Evolutionary conservation across 2,113 vertebrate genomes (phyloP).

Genomic region (Nymphicus hollandicus): DNA sequence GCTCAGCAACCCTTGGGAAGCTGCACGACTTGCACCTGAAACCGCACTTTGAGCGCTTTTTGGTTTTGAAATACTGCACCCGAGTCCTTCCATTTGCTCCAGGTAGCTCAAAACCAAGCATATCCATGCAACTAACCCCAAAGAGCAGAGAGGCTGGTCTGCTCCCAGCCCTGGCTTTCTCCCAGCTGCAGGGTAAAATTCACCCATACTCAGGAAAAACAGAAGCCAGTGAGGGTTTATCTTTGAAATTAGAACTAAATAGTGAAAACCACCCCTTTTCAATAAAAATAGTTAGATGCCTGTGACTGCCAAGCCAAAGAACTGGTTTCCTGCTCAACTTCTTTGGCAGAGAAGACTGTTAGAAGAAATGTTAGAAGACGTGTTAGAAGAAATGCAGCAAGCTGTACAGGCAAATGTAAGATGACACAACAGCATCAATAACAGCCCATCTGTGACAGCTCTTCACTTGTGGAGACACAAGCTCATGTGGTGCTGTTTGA

Average conservation of each 20-base stretch:
- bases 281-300: neutral
- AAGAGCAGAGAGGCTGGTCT: neutral
- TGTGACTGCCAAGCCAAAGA: neutral
- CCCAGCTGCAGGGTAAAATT: neutral
- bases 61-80: neutral
- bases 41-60: neutral
- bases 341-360: neutral
- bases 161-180: neutral
- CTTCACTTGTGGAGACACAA: rapidly evolving
- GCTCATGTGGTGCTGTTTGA: neutral
- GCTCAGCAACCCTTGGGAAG: neutral
- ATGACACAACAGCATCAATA: neutral
- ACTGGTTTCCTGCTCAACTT: neutral
- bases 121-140: rapidly evolving
- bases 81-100: neutral
- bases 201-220: neutral
- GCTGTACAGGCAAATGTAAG: neutral
- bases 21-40: neutral
- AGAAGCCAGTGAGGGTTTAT: neutral
- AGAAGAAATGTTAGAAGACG: neutral
- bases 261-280: neutral
- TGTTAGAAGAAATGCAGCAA: neutral
- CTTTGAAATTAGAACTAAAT: neutral
- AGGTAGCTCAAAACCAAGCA: neutral
- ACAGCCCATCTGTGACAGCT: neutral